Evolutionary conservation across 2,797 vertebrate genomes (phyloP).

Genomic region (Poeciliopsis turneri): DNA sequence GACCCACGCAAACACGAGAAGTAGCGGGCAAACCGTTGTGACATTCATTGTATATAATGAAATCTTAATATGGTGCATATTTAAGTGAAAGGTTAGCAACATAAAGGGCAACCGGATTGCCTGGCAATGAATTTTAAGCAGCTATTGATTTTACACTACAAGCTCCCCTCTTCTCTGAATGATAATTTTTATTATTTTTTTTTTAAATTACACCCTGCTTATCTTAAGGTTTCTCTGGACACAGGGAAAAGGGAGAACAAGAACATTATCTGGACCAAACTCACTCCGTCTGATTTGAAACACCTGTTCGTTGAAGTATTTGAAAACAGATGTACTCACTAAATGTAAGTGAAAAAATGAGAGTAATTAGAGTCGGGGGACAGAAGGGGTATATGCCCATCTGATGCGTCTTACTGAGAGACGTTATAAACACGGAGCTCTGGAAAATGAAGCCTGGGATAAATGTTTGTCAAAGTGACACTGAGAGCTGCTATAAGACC

Average conservation of each 20-base stretch:
- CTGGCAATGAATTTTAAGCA: conserved; percentile 99
- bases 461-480: not conserved
- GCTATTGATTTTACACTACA: conserved; percentile 98
- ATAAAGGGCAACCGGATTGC: conserved; percentile 99
- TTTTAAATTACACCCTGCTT: conserved; percentile 87
- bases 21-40: conserved; percentile 84
- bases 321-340: not conserved
- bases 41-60: conserved; percentile 89
- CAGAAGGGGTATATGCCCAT: not conserved
- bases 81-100: conserved; percentile 89
- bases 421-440: not conserved
- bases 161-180: conserved; percentile 86
- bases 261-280: not conserved
- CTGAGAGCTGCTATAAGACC: not conserved
- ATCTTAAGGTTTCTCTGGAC: conserved; percentile 78
- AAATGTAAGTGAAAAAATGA: not conserved
- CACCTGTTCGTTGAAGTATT: not conserved
- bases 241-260: conserved; percentile 41
- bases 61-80: conserved; percentile 90
- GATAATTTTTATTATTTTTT: conserved; percentile 80
- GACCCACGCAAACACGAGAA: conserved; percentile 83
- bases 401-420: not conserved
- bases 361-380: not conserved
- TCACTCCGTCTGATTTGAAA: not conserved
- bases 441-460: not conserved